Percentiles rank a stretch among this genome's conserved stretches.
Conservation (phyloP, 2,888 invertebrate genomes). For the Thymelicus acteon region DNA sequence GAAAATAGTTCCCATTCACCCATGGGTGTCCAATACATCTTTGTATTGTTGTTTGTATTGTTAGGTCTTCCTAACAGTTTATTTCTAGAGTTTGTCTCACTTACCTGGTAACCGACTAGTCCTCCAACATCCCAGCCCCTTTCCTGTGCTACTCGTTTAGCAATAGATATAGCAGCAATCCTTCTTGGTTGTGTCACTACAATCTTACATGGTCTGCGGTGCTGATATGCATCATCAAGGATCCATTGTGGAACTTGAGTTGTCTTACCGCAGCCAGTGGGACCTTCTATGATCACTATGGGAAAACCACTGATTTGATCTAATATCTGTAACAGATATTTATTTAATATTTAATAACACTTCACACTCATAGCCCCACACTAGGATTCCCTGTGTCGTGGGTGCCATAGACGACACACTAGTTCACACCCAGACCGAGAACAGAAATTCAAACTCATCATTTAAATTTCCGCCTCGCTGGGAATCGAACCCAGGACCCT, state of each 20-base stretch:
- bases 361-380: no score
- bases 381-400: no score
- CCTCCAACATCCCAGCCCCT: conserved; percentile 92
- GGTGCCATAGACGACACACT: no score
- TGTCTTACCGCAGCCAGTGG: conserved; percentile 98
- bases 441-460: no score
- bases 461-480: no score
- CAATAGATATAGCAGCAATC: conserved; percentile 96
- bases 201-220: conserved; percentile 91
- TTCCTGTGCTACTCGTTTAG: conserved; percentile 93
- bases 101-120: conserved; percentile 95
- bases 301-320: conserved; percentile 87
- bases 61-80: conserved; percentile 12
- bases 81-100: neutral
- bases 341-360: no score
- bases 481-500: no score
- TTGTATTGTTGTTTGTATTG: no score
- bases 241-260: conserved; percentile 96
- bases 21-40: no score
- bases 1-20: no score
- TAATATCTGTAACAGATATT: conserved; percentile 85
- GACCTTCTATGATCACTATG: conserved; percentile 94
- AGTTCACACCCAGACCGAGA: no score
- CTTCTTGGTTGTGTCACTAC: conserved; percentile 96
- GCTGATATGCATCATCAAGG: conserved; percentile 89